Evolutionary conservation across 1,140 invertebrate species (phyloP), one percentile per base, ranked within the genome.

Genomic region (Ceratina calcarata): DNA sequence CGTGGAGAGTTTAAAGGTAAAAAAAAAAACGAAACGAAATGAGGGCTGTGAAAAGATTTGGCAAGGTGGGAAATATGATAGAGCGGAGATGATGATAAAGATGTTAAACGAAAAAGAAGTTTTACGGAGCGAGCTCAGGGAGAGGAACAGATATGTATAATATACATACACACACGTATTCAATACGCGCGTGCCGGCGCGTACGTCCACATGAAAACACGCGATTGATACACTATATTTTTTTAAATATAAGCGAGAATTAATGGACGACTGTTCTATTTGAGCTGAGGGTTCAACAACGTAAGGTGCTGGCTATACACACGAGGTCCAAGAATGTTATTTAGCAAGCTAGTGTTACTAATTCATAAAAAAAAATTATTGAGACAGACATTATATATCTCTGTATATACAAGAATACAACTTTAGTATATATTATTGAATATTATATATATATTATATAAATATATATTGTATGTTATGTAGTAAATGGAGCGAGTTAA

Each of bases 251-350:
- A 83, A 81, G 68, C 71, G 81, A 64, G 70, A 51, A 45, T 45
- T 32, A 67, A 88, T 82, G 78, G 82, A 69, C 74, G 81, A 78
- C 87, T 82, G 78, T 90, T 89, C 84, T 72, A 82, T 83, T 86
- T 83, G 84, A 87, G 86, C 88, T 90, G 86, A 86, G 84, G 84
- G 87, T 88, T 85, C 86, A 87, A 89, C 84, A 87, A 90, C 82
- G 85, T 88, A 90, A 90, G 91, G 91, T 92, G 91, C 91, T 92
- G 91, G 89, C 88, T 92, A 91, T 83, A 90, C 86, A 90, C 89
- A 91, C 85, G 90, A 91, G 91, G 91, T 93, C 92, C 91, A 93
- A 93, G 88, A 90, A 91, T 93, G 91, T 92, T 92, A 92, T 91
- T 92, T 91, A 92, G 90, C 90, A 90, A 86, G 83, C 80, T 91